Base-by-base conservation (phyloP, 2,113 vertebrate species). In the Tyrannus savana region DNA sequence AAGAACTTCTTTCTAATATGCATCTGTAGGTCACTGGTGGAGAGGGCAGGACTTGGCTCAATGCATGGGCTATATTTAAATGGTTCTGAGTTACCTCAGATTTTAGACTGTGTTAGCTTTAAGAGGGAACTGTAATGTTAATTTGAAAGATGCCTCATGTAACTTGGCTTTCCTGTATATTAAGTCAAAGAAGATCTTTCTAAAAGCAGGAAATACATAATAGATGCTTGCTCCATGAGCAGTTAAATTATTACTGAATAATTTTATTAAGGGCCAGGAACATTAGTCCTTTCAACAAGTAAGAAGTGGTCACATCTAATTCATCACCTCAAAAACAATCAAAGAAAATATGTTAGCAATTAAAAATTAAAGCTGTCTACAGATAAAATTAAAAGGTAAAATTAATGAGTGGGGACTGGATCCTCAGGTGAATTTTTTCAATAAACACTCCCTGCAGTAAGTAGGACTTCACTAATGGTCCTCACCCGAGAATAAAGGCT, bases 201-300 rank as follows among this genome's bases (percentile, higher is more conserved):
- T 68, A 53, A 66, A 81, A 94, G 59, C 53, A 93, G 94, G 68
- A 95, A 93, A 76, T 73, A 63, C 78, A 52, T 84, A 75, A 84
- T 77, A 84, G 77, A 95, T 72, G 37, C 31, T 77, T 49, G 23
- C 25, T 96, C 37, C 62, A 84, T 37, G 27, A 95, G 30, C 46
- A 93, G 76, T 79, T 96, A 62, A 49, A 56, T 84, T 91, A 68
- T 85, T 91, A 92, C 50, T 78, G n/a, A 80, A 59, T 91, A 91
- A 95, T 96, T 93, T 79, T 80, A 63, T 97, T 94, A 95, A 76
- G 60, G 72, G 18, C 67, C 56, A 84, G 86, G 56, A 95, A 76
- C 60, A 91, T 91, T 85, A 89, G 85, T 42, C 52, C 30, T 76
- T 87, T 18, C 42, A 92, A 69, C 11, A 60, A 49, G 21, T 79